Percentiles rank a stretch among this genome's conserved stretches.
Conservation (phyloP, 2,888 invertebrate genomes). For the Parapristionchus giblindavisi region DNA sequence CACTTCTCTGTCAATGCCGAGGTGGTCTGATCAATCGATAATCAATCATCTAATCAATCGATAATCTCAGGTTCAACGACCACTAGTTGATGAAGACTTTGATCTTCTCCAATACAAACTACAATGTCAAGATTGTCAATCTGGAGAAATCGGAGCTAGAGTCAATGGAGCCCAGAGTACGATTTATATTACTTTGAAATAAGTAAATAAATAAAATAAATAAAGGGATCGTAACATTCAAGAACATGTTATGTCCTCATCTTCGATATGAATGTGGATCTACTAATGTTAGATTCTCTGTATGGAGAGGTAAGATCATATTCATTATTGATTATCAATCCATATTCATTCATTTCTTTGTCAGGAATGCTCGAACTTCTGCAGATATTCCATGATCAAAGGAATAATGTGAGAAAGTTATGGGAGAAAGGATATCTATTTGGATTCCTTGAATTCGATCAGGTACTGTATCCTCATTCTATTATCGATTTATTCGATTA, state of each 20-base stretch:
- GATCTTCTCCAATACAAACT: slow-evolving; percentile 65
- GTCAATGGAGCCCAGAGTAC: slow-evolving; percentile 58
- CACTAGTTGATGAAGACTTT: slow-evolving; percentile 63
- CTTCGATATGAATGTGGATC: slow-evolving; percentile 63
- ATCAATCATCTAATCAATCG: background rate
- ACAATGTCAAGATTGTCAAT: slow-evolving; percentile 64
- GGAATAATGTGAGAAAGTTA: slow-evolving; percentile 61
- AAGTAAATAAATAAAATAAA: background rate
- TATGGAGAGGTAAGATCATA: slow-evolving; percentile 22
- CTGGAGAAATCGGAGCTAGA: slow-evolving; percentile 49
- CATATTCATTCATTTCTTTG: slow-evolving; percentile 53
- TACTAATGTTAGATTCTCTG: slow-evolving; percentile 63
- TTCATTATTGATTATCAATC: background rate
- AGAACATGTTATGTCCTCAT: slow-evolving; percentile 68
- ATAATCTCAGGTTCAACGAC: slow-evolving; percentile 54
- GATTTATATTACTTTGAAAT: too few relatives aligned
- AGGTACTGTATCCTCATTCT: slow-evolving; percentile 22
- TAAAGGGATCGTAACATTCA: slow-evolving; percentile 60
- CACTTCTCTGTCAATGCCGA: slow-evolving; percentile 61
- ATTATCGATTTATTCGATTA: background rate
- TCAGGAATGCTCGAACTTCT: slow-evolving; percentile 67
- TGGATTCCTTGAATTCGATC: slow-evolving; percentile 60
- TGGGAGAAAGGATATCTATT: slow-evolving; percentile 60
- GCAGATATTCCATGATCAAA: slow-evolving; percentile 64
- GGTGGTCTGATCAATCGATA: slow-evolving; percentile 40